Evolutionary conservation across 2,888 invertebrate genomes (phyloP).

Genomic region (Drosophila tripunctata): DNA sequence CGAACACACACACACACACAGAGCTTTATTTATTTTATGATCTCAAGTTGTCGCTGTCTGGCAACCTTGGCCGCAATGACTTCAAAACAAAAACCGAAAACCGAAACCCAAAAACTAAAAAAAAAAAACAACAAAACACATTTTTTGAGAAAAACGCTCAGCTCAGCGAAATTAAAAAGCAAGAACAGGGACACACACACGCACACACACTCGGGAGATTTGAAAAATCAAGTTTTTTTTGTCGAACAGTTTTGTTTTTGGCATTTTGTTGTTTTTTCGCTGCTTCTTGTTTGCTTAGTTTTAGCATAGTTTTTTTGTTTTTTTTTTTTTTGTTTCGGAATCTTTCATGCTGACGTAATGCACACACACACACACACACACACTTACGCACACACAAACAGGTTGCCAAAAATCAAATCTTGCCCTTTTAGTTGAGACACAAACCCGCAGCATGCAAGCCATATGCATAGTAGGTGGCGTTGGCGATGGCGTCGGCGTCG

Average conservation of each 20-base stretch:
- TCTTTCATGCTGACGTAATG: conserved; percentile 39
- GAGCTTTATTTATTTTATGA: conserved; percentile 54
- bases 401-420: conserved; percentile 31
- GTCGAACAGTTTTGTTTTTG: conserved; percentile 29
- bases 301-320: not conserved
- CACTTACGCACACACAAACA: conserved; percentile 16
- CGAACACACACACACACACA: conserved; percentile 4
- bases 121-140: conserved; percentile 9
- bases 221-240: conserved; percentile 55
- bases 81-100: conserved; percentile 23
- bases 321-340: conserved; percentile 5
- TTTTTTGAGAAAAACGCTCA: conserved; percentile 37
- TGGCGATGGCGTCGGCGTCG: conserved; percentile 26
- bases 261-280: conserved; percentile 31
- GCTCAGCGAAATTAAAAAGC: conserved; percentile 54
- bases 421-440: conserved; percentile 35
- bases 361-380: conserved; percentile 2
- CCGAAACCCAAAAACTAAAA: conserved; percentile 11
- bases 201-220: not conserved
- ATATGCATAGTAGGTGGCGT: conserved; percentile 21
- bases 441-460: conserved; percentile 22
- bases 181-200: conserved; percentile 24
- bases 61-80: conserved; percentile 70
- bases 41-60: conserved; percentile 54
- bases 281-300: conserved; percentile 23